Conservation (phyloP, 2,113 vertebrate species). For the Corythornis vintsioides region DNA sequence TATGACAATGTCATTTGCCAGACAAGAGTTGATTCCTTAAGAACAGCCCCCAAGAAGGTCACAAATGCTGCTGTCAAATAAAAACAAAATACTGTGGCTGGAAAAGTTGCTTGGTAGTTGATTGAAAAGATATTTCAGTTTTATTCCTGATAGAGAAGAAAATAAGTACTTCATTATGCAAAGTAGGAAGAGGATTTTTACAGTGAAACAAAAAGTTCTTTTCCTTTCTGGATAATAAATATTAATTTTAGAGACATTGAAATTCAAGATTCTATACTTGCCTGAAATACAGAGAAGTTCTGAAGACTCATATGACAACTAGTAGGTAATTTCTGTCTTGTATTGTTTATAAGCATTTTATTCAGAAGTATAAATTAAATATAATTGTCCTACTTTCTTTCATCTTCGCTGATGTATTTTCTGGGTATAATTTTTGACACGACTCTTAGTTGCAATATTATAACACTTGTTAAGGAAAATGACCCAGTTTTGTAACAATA, state of each 20-base stretch:
- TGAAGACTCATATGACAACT: not conserved
- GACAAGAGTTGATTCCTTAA: not conserved
- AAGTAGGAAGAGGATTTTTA: not conserved
- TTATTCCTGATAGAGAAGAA: not conserved
- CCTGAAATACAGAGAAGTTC: not conserved
- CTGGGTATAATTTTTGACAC: not conserved
- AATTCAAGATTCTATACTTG: not conserved
- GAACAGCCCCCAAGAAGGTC: not conserved
- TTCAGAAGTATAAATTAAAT: not conserved
- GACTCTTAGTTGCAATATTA: not conserved
- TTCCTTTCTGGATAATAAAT: not conserved
- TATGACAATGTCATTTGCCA: not conserved
- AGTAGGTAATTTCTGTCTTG: not conserved
- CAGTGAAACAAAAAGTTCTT: not conserved
- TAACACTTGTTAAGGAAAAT: conserved; percentile 23
- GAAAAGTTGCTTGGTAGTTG: not conserved
- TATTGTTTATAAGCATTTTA: not conserved
- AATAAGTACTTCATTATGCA: not conserved
- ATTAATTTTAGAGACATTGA: not conserved
- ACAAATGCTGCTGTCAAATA: not conserved
- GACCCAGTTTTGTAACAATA: conserved; percentile 36
- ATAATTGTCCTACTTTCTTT: conserved; percentile 49
- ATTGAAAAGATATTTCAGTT: not conserved
- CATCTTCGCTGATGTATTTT: not conserved
- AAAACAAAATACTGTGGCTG: not conserved